phyloP scores from a whole-genome alignment of 1,140 invertebrate species.

The Notospermus geniculatus region DNA sequence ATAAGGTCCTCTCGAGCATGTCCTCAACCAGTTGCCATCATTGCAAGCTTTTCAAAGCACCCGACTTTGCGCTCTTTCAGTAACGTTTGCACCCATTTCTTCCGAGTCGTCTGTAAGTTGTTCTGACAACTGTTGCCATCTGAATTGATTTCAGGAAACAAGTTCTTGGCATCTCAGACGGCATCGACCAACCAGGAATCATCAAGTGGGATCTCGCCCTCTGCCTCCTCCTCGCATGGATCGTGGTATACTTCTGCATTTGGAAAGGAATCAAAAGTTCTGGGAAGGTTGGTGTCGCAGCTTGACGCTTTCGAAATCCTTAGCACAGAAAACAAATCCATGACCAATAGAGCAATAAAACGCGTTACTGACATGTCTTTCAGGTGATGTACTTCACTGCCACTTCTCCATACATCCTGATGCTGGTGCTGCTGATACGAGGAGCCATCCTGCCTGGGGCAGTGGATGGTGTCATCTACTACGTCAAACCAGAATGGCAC shows the following conservation, averaged over 20 bases:
- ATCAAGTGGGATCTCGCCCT: conserved; percentile 88
- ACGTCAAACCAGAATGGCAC: conserved; percentile 76
- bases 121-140: neutral
- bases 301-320: too few species aligned
- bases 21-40: neutral
- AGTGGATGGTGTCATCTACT: conserved; percentile 61
- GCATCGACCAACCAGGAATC: conserved; percentile 49
- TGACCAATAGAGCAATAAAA: conserved; percentile 36
- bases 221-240: conserved; percentile 84
- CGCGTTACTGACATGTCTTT: conserved; percentile 31
- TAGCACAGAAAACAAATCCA: too few species aligned
- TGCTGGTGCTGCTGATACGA: conserved; percentile 48
- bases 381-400: conserved; percentile 39
- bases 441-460: conserved; percentile 52
- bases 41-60: neutral
- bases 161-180: conserved; percentile 24
- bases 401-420: conserved; percentile 52
- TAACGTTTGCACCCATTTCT: neutral
- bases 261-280: conserved; percentile 95
- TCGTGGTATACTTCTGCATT: conserved; percentile 92
- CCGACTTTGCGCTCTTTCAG: neutral
- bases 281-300: too few species aligned
- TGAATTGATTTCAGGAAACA: conserved; percentile 6
- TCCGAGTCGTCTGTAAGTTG: neutral
- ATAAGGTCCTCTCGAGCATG: neutral